These are phyloP conservation scores for Heteropelma amictum DNA, from an alignment of 2,888 invertebrate species.

Conservation along the genomic window DNA sequence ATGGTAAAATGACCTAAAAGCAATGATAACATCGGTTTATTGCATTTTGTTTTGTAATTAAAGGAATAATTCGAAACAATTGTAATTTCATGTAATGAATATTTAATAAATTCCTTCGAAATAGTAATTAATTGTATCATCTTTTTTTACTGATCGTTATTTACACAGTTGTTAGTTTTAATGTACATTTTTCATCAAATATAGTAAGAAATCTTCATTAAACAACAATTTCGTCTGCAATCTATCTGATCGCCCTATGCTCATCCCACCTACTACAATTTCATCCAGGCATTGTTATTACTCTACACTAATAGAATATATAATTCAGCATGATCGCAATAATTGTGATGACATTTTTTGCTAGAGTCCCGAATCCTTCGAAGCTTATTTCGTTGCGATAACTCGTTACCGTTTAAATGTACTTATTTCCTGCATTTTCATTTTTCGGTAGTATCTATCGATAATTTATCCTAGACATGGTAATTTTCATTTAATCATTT, in stretches of 20 bases:
- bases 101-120: too few species aligned
- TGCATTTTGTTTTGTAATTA: too few species aligned
- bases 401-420: constrained; percentile 18
- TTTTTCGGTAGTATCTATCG: constrained; percentile 38
- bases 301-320: neutral
- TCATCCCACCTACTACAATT: constrained; percentile 9
- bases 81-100: constrained; percentile 43
- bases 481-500: constrained; percentile 22
- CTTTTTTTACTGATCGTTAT: neutral
- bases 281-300: constrained; percentile 10
- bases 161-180: constrained; percentile 13
- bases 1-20: too few species aligned
- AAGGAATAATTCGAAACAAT: neutral
- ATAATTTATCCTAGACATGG: constrained; percentile 42
- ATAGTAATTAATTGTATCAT: neutral
- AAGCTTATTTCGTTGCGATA: constrained; percentile 15
- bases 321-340: constrained; percentile 25
- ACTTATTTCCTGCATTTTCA: neutral
- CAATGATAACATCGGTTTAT: too few species aligned
- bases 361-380: constrained; percentile 11
- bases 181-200: constrained; percentile 56
- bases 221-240: constrained; percentile 49
- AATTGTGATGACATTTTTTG: constrained; percentile 36
- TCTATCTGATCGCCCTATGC: constrained; percentile 28
- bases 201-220: constrained; percentile 57